Base-by-base conservation (phyloP, 2,888 invertebrate species). In the Allophyes oxyacanthae region DNA sequence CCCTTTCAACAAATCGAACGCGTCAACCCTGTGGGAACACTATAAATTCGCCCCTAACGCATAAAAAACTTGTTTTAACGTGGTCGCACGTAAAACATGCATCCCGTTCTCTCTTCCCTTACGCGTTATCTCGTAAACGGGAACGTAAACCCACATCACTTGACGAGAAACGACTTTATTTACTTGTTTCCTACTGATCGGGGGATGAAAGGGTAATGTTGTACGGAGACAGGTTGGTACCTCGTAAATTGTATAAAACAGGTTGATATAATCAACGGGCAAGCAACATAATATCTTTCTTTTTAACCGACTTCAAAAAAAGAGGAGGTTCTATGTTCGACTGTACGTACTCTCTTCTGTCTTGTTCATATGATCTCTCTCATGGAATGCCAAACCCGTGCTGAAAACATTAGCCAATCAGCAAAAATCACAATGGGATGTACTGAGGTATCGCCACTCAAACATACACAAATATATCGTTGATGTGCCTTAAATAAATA, bases 161-260 rank as follows among this genome's bases (percentile, higher is more conserved):
- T 70, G 51, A 62, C 40, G 49, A 43, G 14, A 46, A 52, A 62
- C 67, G 42, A 62, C 52, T 66, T 67, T 66, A 66, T 67, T 67
- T 67, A 67, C 68, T 57, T 51, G 57, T 66, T 67, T 38, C 38
- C 37, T 37, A 11, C 41, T 66, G 56, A 66, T 66, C 48, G 11
- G 37, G 46, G 49, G 37, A 38, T 52, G 34, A 65, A 61, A 44
- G 32, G 38, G 34, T 42, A 25, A 32, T 20, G 10, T n/a, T 38
- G 5, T 37, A 20, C 6, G 28, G 1, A 7, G 8, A 38, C 13
- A 28, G 5, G 14, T 28, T 6, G 28, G 1, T 2, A 28, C 3
- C 28, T 28, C 28, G 28, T 5, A 37, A 37, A 11, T 37, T n/a
- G 0, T 20, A 28, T 4, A 28, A 20, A 20, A 20, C 20, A 20